These are phyloP conservation scores for Heliconius cydno DNA, from an alignment of 2,888 invertebrate genomes.

Conservation along the genomic window DNA sequence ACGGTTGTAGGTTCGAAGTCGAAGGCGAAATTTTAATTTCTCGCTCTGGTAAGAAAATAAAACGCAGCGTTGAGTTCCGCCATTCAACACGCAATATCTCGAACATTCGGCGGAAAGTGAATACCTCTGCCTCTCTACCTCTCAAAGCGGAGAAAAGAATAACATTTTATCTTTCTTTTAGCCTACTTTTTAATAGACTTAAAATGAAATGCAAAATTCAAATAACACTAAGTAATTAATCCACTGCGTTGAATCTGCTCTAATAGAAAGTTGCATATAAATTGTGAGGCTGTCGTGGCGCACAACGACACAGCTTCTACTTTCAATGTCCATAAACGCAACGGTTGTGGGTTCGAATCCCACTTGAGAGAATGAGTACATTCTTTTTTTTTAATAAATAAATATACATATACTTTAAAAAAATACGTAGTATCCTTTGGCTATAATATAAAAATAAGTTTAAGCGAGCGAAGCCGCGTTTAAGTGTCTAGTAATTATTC, in stretches of 20 bases:
- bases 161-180: background rate
- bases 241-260: background rate
- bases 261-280: conserved; percentile 1
- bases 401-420: too few species aligned
- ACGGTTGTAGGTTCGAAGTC: background rate
- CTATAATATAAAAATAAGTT: too few species aligned
- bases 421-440: too few species aligned
- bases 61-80: too few species aligned
- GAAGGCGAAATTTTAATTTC: background rate
- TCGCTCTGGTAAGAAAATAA: too few species aligned
- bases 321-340: background rate
- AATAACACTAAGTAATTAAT: background rate
- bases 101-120: too few species aligned
- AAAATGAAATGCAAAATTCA: background rate
- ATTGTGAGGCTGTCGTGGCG: background rate
- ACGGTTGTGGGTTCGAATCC: background rate
- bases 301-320: background rate
- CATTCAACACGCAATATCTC: too few species aligned
- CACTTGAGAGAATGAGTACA: background rate
- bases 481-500: background rate
- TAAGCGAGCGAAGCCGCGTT: too few species aligned
- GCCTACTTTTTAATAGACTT: background rate
- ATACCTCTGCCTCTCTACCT: too few species aligned
- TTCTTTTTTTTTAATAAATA: background rate
- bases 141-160: too few species aligned